Evolutionary conservation across 2,888 invertebrate species (phyloP), one percentile per base, ranked within the genome.

Genomic region (Bombyx huttoni): DNA sequence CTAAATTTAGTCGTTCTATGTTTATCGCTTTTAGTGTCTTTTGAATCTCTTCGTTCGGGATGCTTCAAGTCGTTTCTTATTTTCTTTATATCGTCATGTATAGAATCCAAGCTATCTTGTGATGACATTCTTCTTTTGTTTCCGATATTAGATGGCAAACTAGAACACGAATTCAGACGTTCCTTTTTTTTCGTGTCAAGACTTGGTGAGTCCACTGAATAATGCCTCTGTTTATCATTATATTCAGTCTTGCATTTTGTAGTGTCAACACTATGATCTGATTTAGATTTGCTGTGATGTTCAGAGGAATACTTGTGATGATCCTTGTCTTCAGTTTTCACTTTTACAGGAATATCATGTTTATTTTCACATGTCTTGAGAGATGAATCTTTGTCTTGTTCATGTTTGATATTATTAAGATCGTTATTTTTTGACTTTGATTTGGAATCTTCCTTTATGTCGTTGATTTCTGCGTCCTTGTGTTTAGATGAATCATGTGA

Each of bases 71-170:
- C 90, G 53, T 89, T 84, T 75, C 91, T 93, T 59, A 89, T 83
- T 58, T 91, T 91, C 65, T 94, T 94, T 3, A 87, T 70, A 12
- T 91, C 91, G 55, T 94, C 92, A 51, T 87, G 82, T 3, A 89
- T 71, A 51, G 81, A 81, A 60, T 91, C 91, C 51, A 87, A 62
- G 65, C 90, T 90, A 54, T 95, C 95, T 71, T 95, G 95, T 1
- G 94, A 94, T 58, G 95, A 95, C 67, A 94, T 90, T 55, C 95
- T 90, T 51, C 96, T 89, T 77, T 96, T 96, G 53, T 90, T 85
- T 0, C 92, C 91, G 35, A 93, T 90, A 54, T 90, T 90, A 5
- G 92, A 91, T 6, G 92, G 92, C 60, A 91, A 78, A 72, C 90
- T 91, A 46, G 89, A 89, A 70, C 84, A 85, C 1, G 89, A 89